phyloP scores from a whole-genome alignment of 2,113 vertebrate species.

The Oreochromis tanganicae region DNA sequence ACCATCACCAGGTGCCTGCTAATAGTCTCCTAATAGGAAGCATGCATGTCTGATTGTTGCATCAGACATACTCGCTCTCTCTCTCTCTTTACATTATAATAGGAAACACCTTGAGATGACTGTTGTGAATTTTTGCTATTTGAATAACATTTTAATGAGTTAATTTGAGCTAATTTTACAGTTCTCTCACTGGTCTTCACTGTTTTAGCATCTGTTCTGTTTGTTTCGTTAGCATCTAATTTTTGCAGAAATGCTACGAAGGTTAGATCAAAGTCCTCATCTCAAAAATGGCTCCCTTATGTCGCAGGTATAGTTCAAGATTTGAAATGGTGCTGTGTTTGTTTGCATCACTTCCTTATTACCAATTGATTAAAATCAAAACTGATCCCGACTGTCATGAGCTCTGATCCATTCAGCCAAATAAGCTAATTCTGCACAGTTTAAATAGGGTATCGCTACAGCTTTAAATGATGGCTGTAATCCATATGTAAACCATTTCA shows the following conservation, averaged over 20 bases:
- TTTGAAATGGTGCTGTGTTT: not conserved
- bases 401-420: not conserved
- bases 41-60: not conserved
- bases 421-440: not conserved
- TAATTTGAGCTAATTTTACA: not conserved
- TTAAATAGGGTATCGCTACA: not conserved
- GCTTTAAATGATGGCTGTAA: not conserved
- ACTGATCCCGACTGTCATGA: rapidly evolving
- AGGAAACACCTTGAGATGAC: not conserved
- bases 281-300: not conserved
- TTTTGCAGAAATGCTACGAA: not conserved
- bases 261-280: not conserved
- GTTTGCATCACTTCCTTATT: not conserved
- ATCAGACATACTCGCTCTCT: not conserved
- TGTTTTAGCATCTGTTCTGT: not conserved
- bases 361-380: not conserved
- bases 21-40: not conserved
- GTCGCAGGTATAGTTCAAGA: not conserved
- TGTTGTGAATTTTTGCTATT: not conserved
- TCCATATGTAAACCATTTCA: not conserved
- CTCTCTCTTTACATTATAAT: not conserved
- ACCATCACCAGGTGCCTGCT: not conserved
- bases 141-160: not conserved
- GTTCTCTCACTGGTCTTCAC: not conserved
- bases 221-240: not conserved